A percentile compares a stretch with the other conserved stretches of the same genome.
Evolutionary conservation across 2,113 vertebrate species (phyloP).

Genomic region (Sus scrofa): T2T-Sscrofa CM000825.6:23866001-23866500

Average conservation of each 20-base stretch:
- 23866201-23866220: not conserved
- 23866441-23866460: not conserved
- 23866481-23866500: not conserved
- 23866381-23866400: not conserved
- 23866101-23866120: slow-evolving; percentile 96
- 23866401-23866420: rapidly evolving
- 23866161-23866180: rapidly evolving
- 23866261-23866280: not conserved
- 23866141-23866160: slow-evolving; percentile 62
- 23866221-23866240: not conserved
- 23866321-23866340: not conserved
- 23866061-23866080: slow-evolving; percentile 98
- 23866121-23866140: slow-evolving; percentile 88
- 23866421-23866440: not conserved
- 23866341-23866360: not conserved
- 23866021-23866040: slow-evolving; percentile 98
- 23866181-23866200: not conserved
- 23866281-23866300: rapidly evolving
- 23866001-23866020: slow-evolving; percentile 99
- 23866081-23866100: slow-evolving; percentile 97
- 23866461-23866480: not conserved
- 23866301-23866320: not conserved
- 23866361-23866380: not conserved
- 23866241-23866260: not conserved
- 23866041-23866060: slow-evolving; percentile 98